These are phyloP conservation scores for Heliconius nattereri DNA, from an alignment of 1,140 invertebrate species.

Conservation along the genomic window DNA sequence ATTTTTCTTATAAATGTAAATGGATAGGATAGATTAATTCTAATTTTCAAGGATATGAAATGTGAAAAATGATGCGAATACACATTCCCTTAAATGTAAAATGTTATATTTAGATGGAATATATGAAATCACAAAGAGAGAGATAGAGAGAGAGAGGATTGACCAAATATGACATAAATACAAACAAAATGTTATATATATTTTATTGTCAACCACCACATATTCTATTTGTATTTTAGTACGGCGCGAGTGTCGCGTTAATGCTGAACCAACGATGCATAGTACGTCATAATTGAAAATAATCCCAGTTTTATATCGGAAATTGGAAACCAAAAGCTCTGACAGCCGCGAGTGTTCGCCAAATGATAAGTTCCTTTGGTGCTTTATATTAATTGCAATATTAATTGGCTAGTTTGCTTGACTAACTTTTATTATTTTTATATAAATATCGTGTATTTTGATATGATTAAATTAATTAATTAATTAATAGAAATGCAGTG, in stretches of 20 bases:
- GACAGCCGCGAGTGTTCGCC: constrained; percentile 25
- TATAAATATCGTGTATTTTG: background rate
- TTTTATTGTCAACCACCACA: background rate
- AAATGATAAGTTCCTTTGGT: constrained; percentile 37
- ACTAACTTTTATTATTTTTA: background rate
- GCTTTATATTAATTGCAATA: constrained; percentile 35
- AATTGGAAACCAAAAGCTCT: constrained; percentile 45
- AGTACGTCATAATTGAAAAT: constrained; percentile 49
- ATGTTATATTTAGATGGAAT: too few relatives aligned
- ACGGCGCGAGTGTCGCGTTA: background rate
- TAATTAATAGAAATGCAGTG: background rate
- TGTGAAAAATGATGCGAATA: too few relatives aligned
- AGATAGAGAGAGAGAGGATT: too few relatives aligned
- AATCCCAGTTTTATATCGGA: constrained; percentile 51
- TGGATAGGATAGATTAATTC: too few relatives aligned
- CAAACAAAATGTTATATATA: too few relatives aligned
- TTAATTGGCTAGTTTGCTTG: constrained; percentile 4
- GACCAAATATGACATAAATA: too few relatives aligned
- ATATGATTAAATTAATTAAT: background rate
- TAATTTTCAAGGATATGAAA: too few relatives aligned
- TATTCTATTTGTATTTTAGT: constrained; percentile 4
- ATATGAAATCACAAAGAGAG: too few relatives aligned
- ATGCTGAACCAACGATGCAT: constrained; percentile 40
- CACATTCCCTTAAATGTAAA: too few relatives aligned
- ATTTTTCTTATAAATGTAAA: too few relatives aligned